phyloP scores from a whole-genome alignment of 2,113 vertebrate genomes.

The Anarrhichthys ocellatus region DNA sequence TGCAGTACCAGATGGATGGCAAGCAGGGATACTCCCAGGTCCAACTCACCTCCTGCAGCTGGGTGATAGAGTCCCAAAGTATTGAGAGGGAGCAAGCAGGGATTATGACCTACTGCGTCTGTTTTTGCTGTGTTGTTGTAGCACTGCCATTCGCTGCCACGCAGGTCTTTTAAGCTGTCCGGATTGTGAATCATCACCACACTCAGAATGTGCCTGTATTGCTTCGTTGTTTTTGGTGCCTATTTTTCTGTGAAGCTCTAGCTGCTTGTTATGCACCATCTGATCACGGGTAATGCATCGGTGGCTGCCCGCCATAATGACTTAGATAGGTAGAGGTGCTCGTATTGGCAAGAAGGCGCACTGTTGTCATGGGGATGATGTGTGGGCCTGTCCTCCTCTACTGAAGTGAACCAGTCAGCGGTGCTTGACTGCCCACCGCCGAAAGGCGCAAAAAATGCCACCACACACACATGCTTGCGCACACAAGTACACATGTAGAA shows the following conservation, averaged over 20 bases:
- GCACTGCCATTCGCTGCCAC: background rate
- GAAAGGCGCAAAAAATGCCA: slow-evolving; percentile 22
- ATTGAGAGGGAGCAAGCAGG: background rate
- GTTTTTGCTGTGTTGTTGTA: background rate
- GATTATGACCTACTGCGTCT: slow-evolving; percentile 12
- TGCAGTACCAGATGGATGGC: slow-evolving; percentile 75
- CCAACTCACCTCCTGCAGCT: slow-evolving; percentile 75
- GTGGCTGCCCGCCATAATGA: slow-evolving; percentile 62
- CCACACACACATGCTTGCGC: slow-evolving; percentile 34
- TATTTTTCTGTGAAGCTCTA: background rate
- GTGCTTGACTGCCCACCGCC: slow-evolving; percentile 61
- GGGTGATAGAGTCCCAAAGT: slow-evolving; percentile 56
- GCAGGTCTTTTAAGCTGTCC: slow-evolving; percentile 8
- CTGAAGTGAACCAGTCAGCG: slow-evolving; percentile 40
- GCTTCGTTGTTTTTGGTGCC: slow-evolving; percentile 23
- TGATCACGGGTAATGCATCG: slow-evolving; percentile 47
- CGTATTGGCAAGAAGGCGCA: slow-evolving; percentile 37
- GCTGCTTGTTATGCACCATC: slow-evolving; percentile 47
- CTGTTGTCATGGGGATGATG: slow-evolving; percentile 73
- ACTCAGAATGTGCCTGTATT: background rate
- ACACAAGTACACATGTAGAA: slow-evolving; percentile 32
- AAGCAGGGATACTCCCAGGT: slow-evolving; percentile 60
- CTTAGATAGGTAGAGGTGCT: slow-evolving; percentile 56
- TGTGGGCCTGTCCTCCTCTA: slow-evolving; percentile 61
- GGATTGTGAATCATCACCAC: background rate